These are phyloP conservation scores for Craterocephalus amniculus DNA, from an alignment of 2,797 vertebrate genomes.

Conservation along the genomic window DNA sequence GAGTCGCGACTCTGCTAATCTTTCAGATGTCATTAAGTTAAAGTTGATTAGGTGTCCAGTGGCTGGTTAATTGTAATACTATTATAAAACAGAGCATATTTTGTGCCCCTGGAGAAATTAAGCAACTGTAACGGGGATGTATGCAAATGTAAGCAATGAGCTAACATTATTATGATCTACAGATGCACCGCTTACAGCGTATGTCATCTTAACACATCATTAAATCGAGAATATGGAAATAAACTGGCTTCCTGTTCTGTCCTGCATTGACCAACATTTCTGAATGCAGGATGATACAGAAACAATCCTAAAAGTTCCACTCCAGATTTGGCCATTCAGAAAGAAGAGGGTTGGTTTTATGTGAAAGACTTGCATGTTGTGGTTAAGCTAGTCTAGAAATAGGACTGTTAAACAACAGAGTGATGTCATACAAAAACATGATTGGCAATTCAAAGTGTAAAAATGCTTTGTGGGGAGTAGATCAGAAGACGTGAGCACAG, in stretches of 20 bases:
- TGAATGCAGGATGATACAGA: neutral
- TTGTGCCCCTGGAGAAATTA: neutral
- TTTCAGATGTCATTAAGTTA: slow-evolving; percentile 18
- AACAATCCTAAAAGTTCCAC: neutral
- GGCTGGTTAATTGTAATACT: slow-evolving; percentile 12
- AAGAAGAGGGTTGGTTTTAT: neutral
- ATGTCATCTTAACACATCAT: neutral
- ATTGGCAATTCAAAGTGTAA: slow-evolving; percentile 42
- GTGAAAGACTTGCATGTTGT: slow-evolving; percentile 14
- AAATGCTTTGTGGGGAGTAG: slow-evolving; percentile 38
- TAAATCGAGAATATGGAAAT: neutral
- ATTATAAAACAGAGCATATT: neutral
- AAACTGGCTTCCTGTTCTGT: neutral
- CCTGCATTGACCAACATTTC: neutral
- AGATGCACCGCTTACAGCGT: neutral
- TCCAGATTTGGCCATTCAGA: neutral
- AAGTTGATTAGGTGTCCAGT: slow-evolving; percentile 10
- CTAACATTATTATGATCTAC: neutral
- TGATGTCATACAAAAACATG: slow-evolving; percentile 15
- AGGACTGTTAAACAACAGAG: neutral
- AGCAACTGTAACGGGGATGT: neutral
- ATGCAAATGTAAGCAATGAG: neutral
- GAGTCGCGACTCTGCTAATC: slow-evolving; percentile 18
- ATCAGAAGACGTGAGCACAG: slow-evolving; percentile 44
- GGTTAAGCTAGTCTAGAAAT: slow-evolving; percentile 10